Percentiles rank a stretch among this genome's conserved stretches.
These are phyloP conservation scores for Leucophora obtusa DNA, from an alignment of 2,888 invertebrate species.

Conservation along the genomic window DNA sequence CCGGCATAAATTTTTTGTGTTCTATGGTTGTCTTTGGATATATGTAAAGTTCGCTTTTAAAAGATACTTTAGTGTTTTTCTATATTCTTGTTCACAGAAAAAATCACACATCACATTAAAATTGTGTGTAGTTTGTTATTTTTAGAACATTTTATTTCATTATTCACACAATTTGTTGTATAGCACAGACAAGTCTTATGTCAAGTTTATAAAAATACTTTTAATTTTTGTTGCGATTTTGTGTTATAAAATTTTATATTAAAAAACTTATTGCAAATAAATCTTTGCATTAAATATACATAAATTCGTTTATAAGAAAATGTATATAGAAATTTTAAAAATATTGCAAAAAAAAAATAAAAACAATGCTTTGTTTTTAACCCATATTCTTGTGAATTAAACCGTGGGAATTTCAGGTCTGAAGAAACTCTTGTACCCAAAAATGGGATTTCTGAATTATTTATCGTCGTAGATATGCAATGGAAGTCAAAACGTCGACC, in stretches of 20 bases:
- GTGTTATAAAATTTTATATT: background rate
- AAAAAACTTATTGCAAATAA: slow-evolving; percentile 37
- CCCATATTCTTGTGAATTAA: too few relatives aligned
- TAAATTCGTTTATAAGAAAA: background rate
- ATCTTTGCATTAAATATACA: slow-evolving; percentile 26
- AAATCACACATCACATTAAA: slow-evolving; percentile 27
- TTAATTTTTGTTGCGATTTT: slow-evolving; percentile 6
- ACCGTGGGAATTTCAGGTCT: too few relatives aligned
- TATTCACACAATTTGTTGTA: slow-evolving; percentile 36
- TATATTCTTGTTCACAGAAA: slow-evolving; percentile 8
- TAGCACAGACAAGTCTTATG: slow-evolving; percentile 48
- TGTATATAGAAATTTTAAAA: slow-evolving; percentile 6
- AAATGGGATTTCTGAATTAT: too few relatives aligned
- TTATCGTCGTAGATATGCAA: too few relatives aligned
- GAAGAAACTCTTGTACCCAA: too few relatives aligned
- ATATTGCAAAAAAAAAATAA: background rate
- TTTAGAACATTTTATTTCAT: slow-evolving; percentile 13
- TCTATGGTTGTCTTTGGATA: slow-evolving; percentile 11
- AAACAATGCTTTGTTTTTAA: background rate
- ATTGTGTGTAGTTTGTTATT: slow-evolving; percentile 29
- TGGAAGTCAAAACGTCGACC: too few relatives aligned
- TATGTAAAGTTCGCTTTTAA: slow-evolving; percentile 20
- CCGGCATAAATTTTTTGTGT: slow-evolving; percentile 1
- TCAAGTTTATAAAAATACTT: slow-evolving; percentile 60
- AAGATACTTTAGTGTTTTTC: slow-evolving; percentile 27